Evolutionary conservation across 2,888 invertebrate genomes (phyloP).

Genomic region (Acronicta psi): DNA sequence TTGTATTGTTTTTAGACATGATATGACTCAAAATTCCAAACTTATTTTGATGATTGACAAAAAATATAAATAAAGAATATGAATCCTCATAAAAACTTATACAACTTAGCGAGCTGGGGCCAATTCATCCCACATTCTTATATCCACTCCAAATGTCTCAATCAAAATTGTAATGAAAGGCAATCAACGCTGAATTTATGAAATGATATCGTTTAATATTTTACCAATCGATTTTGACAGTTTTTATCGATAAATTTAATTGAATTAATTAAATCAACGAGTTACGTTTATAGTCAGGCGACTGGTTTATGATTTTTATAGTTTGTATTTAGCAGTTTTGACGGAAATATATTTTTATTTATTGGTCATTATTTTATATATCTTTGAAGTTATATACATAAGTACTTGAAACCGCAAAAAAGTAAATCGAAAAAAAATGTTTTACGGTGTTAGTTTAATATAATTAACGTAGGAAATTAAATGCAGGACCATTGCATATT

Average conservation of each 20-base stretch:
- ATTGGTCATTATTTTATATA: too few species aligned
- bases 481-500: too few species aligned
- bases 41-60: conserved; percentile 11
- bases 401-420: too few species aligned
- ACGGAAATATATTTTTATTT: conserved; percentile 5
- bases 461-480: too few species aligned
- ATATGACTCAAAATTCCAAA: background rate
- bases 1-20: too few species aligned
- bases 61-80: conserved; percentile 19
- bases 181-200: conserved; percentile 50
- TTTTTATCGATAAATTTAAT: conserved; percentile 47
- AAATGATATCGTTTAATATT: conserved; percentile 44
- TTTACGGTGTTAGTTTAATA: too few species aligned
- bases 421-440: too few species aligned
- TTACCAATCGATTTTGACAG: conserved; percentile 50
- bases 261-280: conserved; percentile 53
- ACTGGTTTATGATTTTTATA: conserved; percentile 40
- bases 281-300: conserved; percentile 30
- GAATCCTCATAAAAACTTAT: conserved; percentile 26
- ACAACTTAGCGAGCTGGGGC: conserved; percentile 22
- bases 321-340: conserved; percentile 31
- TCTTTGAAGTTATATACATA: too few species aligned
- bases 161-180: conserved; percentile 48
- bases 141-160: conserved; percentile 34
- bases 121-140: conserved; percentile 31